Evolutionary conservation across 2,113 vertebrate species (phyloP).

Genomic region (Brachypteracias leptosomus): DNA sequence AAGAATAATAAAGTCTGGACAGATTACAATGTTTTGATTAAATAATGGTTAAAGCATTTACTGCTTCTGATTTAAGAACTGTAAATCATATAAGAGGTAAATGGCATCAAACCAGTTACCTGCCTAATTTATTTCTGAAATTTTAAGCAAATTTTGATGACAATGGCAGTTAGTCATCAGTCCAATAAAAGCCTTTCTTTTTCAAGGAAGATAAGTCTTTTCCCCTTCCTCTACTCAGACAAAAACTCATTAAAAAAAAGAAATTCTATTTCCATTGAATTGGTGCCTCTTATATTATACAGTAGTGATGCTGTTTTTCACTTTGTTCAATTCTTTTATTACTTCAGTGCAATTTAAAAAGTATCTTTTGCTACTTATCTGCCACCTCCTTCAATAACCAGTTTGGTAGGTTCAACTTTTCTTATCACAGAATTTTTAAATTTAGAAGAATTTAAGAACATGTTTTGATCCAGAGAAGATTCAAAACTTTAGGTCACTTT

Average conservation of each 20-base stretch:
- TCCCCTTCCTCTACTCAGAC: neutral
- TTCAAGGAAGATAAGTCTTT: neutral
- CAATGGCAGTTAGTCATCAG: neutral
- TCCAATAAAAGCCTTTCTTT: neutral
- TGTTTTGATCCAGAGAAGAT: neutral
- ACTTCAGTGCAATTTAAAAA: neutral
- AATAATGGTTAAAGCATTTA: neutral
- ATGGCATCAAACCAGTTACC: neutral
- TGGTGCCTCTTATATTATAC: neutral
- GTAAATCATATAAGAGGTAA: neutral
- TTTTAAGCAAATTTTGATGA: constrained; percentile 12
- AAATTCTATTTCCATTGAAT: neutral
- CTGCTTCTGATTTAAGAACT: neutral
- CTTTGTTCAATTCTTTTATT: neutral
- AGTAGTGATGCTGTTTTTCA: neutral
- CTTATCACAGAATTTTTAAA: neutral
- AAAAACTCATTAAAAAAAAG: neutral
- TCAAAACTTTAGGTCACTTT: neutral
- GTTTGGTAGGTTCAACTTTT: neutral
- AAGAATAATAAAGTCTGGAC: too few species aligned
- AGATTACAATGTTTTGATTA: too few species aligned
- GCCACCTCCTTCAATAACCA: neutral
- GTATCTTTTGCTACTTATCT: neutral
- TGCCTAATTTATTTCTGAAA: neutral
- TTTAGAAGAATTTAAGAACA: neutral